Evolutionary conservation across 2,113 vertebrate species (phyloP).

Genomic region (Chaenocephalus aceratus): DNA sequence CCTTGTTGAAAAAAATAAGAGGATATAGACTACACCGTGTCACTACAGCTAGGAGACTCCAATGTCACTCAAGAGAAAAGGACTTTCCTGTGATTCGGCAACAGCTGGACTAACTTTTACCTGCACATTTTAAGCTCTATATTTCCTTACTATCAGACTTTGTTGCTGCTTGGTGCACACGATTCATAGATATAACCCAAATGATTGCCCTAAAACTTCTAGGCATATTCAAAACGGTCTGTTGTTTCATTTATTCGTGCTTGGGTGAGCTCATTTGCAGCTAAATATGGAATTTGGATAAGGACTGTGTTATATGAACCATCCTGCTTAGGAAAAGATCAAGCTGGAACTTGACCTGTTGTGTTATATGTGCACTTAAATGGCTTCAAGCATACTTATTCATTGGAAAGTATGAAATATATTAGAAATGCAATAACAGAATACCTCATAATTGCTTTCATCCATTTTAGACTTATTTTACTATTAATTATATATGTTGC

Average conservation of each 20-base stretch:
- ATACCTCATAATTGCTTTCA: constrained; percentile 72
- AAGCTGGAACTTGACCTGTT: constrained; percentile 87
- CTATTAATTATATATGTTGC: constrained; percentile 36
- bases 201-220: constrained; percentile 6
- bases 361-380: constrained; percentile 69
- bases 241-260: constrained; percentile 33
- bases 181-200: constrained; percentile 40
- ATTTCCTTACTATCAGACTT: constrained; percentile 36
- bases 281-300: constrained; percentile 39
- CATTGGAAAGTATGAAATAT: constrained; percentile 57
- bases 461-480: constrained; percentile 37
- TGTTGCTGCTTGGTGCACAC: constrained; percentile 48
- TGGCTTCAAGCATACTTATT: constrained; percentile 37
- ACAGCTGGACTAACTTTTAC: constrained; percentile 35
- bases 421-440: constrained; percentile 52
- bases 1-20: constrained; percentile 87
- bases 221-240: constrained; percentile 31
- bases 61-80: constrained; percentile 23
- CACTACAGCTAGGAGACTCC: neutral
- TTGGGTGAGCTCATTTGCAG: constrained; percentile 7
- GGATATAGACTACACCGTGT: neutral
- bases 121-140: constrained; percentile 27
- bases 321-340: constrained; percentile 67
- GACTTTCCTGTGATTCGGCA: constrained; percentile 10
- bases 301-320: constrained; percentile 13